Evolutionary conservation across 2,888 invertebrate species (phyloP), one percentile per base, ranked within the genome.

Genomic region (Yponomeuta cagnagella): DNA sequence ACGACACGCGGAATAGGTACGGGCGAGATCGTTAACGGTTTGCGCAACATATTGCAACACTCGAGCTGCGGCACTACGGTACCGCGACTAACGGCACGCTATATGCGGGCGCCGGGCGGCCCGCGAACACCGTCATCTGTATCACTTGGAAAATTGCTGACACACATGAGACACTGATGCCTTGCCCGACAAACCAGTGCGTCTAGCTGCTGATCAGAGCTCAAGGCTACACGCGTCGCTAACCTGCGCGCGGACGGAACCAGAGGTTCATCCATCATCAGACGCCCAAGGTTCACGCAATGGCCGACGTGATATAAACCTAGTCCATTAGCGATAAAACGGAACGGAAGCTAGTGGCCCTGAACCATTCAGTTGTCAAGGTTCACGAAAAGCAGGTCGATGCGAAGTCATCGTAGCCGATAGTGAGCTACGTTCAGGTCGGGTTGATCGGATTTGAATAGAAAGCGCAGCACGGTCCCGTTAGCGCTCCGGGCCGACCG

Each of bases 371-470:
- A 12, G 12, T 65, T 65, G 65, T 65, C 65, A 65, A 65, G 33
- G 65, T 2, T 31, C 33, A 31, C 10, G 31, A 31, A 31, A 68
- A 68, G 68, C 33, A 68, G 37, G 68, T 68, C 68, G 48, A 48
- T 65, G n/a, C 3, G 33, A 12, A n/a, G n/a, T 43, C 43, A 43
- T 43, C 43, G n/a, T n/a, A 12, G 23, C 48, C 52, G 33, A 48
- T 68, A 23, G 23, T 48, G 48, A 68, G 23, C 48, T 58, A 58
- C 52, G 52, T 58, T 58, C 52, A 58, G 52, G 68, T 30, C 48
- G 10, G 67, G 9, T 43, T 68, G 30, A 48, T 68, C 48, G 52
- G 23, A 68, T 68, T 68, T 68, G 68, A 68, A 68, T 68, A 68
- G 68, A 68, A 68, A 68, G 67, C 43, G 37, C 67, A n/a, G 31